Evolutionary conservation across 2,888 invertebrate species (phyloP), one percentile per base, ranked within the genome.

Genomic region (Catonia carolina): DNA sequence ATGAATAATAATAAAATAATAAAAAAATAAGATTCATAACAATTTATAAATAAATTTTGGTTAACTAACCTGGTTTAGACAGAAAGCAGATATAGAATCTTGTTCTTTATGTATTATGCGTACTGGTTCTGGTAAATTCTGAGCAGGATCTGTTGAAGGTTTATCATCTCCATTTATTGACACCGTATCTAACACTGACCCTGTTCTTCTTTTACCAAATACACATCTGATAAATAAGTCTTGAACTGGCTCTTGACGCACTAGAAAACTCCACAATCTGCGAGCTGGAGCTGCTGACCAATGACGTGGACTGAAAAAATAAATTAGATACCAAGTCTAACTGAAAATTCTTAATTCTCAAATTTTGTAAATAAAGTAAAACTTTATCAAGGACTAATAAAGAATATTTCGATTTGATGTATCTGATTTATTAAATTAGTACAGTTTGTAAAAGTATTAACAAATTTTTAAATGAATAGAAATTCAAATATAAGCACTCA

Each of bases 101-200:
- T 96, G 96, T 70, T 99, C 99, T 75, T 98, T 97, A 74, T 99
- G 98, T 64, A 99, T 93, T 66, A 99, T 93, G 64, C 96, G 82
- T 59, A 95, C 91, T 8, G 93, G 92, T 69, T 92, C 92, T 58
- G 83, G 79, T 58, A 81, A 70, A 59, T 72, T 61, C 5, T 55
- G 49, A 14, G 17, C 17, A 27, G 27, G 27, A 27, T 27, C 27
- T 33, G 27, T 37, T 49, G 33, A 7, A 33, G 42, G 17, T 53
- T 51, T n/a, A 15, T 45, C 17, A 35, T 35, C 12, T 33, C 45
- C 41, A 31, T n/a, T 8, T 42, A 20, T 14, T 37, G 42, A 15
- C 36, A 52, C 8, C 31, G 42, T 27, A 27, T 27, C 27, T 8
- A 27, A 27, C 4, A 27, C 27, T 20, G 59, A 51, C 2, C 59